Evolutionary conservation across 2,888 invertebrate genomes (phyloP), one percentile per base, ranked within the genome.

Genomic region (Helleia helle): DNA sequence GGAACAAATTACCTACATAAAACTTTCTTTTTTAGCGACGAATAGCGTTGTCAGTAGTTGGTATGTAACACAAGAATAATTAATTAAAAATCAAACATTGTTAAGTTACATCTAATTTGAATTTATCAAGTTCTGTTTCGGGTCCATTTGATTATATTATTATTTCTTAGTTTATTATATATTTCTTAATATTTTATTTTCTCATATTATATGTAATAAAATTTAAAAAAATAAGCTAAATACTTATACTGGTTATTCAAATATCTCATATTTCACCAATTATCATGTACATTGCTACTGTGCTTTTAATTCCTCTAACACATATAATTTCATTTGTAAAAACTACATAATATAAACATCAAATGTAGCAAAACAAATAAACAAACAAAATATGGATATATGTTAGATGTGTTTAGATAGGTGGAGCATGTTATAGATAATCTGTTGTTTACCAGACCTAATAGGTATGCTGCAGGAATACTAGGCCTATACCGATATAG

Each of bases 401-500:
- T 65, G 63, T 66, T 71, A 70, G 66, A 65, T 61, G 58, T 55
- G 45, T 46, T 52, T 54, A 52, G 51, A 55, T 66, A 67, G 68
- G 71, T 60, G 60, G 67, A 57, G 75, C 76, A 75, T 75, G 75
- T 62, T 68, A 48, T 55, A 55, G 56, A 58, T 58, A 49, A 46
- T 44, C 58, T 58, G 71, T 71, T 62, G 58, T 62, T 56, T 69
- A 71, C 56, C 49, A n/a, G n/a, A n/a, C n/a, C n/a, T n/a, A 56
- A 62, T 72, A 72, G 72, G 58, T 61, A n/a, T 55, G 56, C 55
- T 45, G 22, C 6, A 7, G 22, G 8, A 22, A 22, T 7, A 22
- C 5, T 22, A 22, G 22, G 3, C 22, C 5, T 22, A 4, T 22
- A 8, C 2, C 22, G 22, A 22, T 22, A 22, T 22, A 22, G 22